phyloP scores from a whole-genome alignment of 2,113 vertebrate genomes.

The Edolisoma coerulescens region DNA sequence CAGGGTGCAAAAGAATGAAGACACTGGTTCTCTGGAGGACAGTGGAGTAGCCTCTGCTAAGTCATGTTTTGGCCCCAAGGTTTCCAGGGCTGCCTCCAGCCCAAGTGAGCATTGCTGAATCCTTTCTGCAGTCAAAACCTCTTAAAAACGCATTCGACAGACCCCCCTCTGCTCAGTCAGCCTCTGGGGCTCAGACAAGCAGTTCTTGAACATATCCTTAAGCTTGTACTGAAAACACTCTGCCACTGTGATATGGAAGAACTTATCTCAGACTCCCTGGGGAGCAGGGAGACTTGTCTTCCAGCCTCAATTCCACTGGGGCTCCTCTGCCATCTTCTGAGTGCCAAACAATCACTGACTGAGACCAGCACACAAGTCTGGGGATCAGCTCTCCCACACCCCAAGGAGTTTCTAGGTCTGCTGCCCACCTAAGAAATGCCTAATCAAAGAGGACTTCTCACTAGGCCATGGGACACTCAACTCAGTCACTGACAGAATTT shows the following conservation, averaged over 20 bases:
- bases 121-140: neutral
- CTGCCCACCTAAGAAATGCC: neutral
- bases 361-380: neutral
- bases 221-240: neutral
- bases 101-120: neutral
- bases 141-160: neutral
- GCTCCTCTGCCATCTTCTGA: neutral
- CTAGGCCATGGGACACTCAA: fast-evolving
- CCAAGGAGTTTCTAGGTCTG: neutral
- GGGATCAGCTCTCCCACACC: neutral
- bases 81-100: neutral
- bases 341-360: fast-evolving
- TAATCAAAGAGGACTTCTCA: neutral
- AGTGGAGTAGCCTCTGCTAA: neutral
- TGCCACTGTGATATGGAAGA: neutral
- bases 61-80: fast-evolving
- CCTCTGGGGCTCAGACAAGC: neutral
- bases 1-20: too few relatives aligned
- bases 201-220: neutral
- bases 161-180: neutral
- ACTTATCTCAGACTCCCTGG: neutral
- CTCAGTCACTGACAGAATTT: neutral
- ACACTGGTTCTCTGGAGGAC: neutral
- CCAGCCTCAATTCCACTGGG: neutral
- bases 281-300: neutral